phyloP scores from a whole-genome alignment of 2,797 vertebrate species.

The Aeoliscus strigatus region DNA sequence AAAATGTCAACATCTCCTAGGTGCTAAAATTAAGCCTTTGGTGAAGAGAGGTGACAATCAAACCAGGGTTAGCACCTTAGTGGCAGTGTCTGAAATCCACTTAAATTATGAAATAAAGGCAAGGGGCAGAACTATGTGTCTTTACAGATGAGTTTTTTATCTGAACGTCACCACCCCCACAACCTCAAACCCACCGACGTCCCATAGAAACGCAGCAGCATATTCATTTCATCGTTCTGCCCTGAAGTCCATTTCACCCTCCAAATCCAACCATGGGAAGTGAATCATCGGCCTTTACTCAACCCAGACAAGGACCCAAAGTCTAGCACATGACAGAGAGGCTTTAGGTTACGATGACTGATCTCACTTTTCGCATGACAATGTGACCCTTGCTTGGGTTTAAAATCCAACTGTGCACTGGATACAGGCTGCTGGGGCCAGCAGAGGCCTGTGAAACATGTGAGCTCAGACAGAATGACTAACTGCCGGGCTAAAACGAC shows the following conservation, averaged over 20 bases:
- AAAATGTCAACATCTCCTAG: no score
- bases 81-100: no score
- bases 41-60: no score
- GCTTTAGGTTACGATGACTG: slow-evolving; percentile 24
- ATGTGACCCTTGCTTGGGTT: slow-evolving; percentile 48
- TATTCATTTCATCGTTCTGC: slow-evolving; percentile 30
- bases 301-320: slow-evolving; percentile 20
- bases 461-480: slow-evolving; percentile 22
- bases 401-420: slow-evolving; percentile 32
- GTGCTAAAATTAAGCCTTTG: no score
- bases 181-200: slow-evolving; percentile 6
- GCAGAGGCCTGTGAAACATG: slow-evolving; percentile 13
- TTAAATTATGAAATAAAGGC: no score
- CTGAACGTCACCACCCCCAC: neutral
- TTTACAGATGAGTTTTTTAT: no score
- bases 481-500: slow-evolving; percentile 32
- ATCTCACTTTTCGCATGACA: slow-evolving; percentile 44
- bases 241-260: slow-evolving; percentile 24
- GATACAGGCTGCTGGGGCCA: slow-evolving; percentile 25
- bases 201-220: slow-evolving; percentile 43
- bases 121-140: no score
- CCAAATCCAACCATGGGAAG: slow-evolving; percentile 26
- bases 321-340: slow-evolving; percentile 14
- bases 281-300: slow-evolving; percentile 52
- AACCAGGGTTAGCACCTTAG: no score